phyloP scores from a whole-genome alignment of 2,113 vertebrate species.

The Tragelaphus strepsiceros region DNA sequence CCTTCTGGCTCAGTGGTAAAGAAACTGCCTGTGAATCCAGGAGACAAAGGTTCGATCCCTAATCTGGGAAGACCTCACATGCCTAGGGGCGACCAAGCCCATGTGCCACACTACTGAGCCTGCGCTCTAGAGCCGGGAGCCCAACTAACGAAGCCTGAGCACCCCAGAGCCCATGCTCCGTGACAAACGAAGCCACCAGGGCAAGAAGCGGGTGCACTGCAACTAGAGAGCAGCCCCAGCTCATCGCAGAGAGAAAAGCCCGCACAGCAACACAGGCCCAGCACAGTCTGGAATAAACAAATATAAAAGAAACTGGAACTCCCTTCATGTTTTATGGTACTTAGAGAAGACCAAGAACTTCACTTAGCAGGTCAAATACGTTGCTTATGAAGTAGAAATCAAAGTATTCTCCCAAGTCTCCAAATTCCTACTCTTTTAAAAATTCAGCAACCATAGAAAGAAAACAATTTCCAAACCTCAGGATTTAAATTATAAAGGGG shows the following conservation, averaged over 20 bases:
- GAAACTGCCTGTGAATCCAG: not conserved
- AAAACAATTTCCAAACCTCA: slow-evolving; percentile 27
- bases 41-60: not conserved
- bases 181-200: rapidly evolving
- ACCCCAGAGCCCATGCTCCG: not conserved
- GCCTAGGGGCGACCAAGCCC: not conserved
- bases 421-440: slow-evolving; percentile 40
- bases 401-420: slow-evolving; percentile 17
- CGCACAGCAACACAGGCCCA: not conserved
- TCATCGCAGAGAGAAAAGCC: not conserved
- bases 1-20: not conserved
- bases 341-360: slow-evolving; percentile 1
- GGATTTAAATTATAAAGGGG: slow-evolving; percentile 34
- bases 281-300: not conserved
- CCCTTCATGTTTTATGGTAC: not conserved
- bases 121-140: not conserved
- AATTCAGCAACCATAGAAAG: slow-evolving; percentile 46
- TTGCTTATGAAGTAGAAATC: slow-evolving; percentile 41
- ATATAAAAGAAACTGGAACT: not conserved
- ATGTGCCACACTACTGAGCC: not conserved
- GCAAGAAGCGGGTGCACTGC: rapidly evolving
- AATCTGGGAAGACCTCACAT: not conserved
- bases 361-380: slow-evolving; percentile 19
- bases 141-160: not conserved
- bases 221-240: not conserved